phyloP scores from a whole-genome alignment of 1,140 invertebrate species.

The Drosophila parabipectinata region DNA sequence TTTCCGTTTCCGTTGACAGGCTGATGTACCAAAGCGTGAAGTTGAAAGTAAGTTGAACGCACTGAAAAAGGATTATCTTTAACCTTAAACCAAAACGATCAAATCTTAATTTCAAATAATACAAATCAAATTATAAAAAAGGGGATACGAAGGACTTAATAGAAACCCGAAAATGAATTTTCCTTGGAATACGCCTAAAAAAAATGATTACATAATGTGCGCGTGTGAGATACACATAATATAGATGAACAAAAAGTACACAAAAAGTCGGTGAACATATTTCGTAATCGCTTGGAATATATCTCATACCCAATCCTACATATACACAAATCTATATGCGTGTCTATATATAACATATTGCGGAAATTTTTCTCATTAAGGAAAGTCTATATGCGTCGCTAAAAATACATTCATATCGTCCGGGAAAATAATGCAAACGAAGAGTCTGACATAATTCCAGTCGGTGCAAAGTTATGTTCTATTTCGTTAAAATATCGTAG shows the following conservation, averaged over 20 bases:
- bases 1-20: slow-evolving; percentile 65
- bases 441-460: not conserved
- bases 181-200: not conserved
- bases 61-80: slow-evolving; percentile 67
- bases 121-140: slow-evolving; percentile 1
- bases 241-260: slow-evolving; percentile 28
- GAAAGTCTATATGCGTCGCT: slow-evolving; percentile 38
- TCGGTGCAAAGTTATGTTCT: slow-evolving; percentile 38
- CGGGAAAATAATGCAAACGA: slow-evolving; percentile 10
- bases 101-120: slow-evolving; percentile 11
- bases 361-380: slow-evolving; percentile 53
- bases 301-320: slow-evolving; percentile 24
- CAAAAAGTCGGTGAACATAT: slow-evolving; percentile 53
- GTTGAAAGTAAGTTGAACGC: slow-evolving; percentile 83
- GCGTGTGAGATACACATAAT: slow-evolving; percentile 60
- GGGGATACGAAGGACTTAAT: not conserved
- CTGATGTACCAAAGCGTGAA: slow-evolving; percentile 84
- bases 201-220: slow-evolving; percentile 72
- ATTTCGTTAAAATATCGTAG: slow-evolving; percentile 3
- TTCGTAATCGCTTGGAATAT: slow-evolving; percentile 70
- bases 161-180: slow-evolving; percentile 12
- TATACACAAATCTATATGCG: slow-evolving; percentile 25
- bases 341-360: slow-evolving; percentile 27
- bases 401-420: slow-evolving; percentile 20
- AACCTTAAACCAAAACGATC: slow-evolving; percentile 66